Evolutionary conservation across 23 tunicate species (phyloP).

Genomic region (Trididemnum nubilum): DNA sequence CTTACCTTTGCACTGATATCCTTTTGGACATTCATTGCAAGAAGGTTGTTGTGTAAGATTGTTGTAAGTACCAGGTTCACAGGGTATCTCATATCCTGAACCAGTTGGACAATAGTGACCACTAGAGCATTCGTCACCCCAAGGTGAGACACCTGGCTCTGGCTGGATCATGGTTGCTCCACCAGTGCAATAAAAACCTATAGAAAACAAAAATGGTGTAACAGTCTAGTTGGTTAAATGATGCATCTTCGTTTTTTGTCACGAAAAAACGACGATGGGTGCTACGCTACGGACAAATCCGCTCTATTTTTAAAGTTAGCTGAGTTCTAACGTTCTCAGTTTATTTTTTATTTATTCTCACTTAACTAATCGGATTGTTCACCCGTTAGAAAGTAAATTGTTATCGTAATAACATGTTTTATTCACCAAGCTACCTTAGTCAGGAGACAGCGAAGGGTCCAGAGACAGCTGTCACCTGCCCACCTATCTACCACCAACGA

Average conservation of each 20-base stretch:
- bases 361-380: too few species aligned
- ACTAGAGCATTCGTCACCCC: conserved; percentile 50
- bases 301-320: too few species aligned
- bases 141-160: neutral
- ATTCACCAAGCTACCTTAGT: too few species aligned
- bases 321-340: too few species aligned
- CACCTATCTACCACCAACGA: too few species aligned
- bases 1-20: conserved; percentile 80
- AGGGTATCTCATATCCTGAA: conserved; percentile 48
- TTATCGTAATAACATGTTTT: too few species aligned
- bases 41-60: conserved; percentile 6
- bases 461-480: too few species aligned
- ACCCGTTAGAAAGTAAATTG: too few species aligned
- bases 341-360: too few species aligned
- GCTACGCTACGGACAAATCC: too few species aligned
- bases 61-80: conserved; percentile 71
- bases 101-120: conserved; percentile 90
- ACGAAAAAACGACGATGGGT: too few species aligned
- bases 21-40: conserved; percentile 71
- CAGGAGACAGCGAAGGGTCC: too few species aligned
- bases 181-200: conserved; percentile 77
- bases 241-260: neutral
- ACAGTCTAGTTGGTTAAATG: neutral
- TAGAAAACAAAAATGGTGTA: neutral
- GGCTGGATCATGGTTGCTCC: conserved; percentile 42